Percentiles rank a stretch among this genome's conserved stretches.
phyloP scores from a whole-genome alignment of 2,888 invertebrate genomes.

The Epsilonema sp. region DNA sequence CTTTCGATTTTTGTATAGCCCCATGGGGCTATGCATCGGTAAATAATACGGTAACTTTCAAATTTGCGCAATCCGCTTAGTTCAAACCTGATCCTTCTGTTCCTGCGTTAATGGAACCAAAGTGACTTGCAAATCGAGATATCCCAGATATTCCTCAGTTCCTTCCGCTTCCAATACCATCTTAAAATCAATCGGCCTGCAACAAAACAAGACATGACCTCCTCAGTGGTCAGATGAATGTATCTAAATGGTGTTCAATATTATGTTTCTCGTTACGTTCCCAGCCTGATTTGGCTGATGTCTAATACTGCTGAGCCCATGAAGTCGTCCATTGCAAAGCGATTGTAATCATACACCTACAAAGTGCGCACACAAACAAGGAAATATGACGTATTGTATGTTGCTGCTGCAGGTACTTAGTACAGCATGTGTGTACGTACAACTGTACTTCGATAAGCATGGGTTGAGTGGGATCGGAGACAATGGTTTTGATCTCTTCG shows the following conservation, averaged over 20 bases:
- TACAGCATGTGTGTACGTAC: too few relatives aligned
- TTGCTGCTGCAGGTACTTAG: too few relatives aligned
- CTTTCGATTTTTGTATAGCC: too few relatives aligned
- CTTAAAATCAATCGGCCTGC: conserved; percentile 45
- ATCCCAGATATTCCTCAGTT: conserved; percentile 50
- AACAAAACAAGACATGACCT: not conserved
- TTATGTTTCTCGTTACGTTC: too few relatives aligned
- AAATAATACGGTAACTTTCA: too few relatives aligned
- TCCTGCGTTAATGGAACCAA: conserved; percentile 80
- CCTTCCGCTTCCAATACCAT: conserved; percentile 58
- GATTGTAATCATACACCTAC: conserved; percentile 80
- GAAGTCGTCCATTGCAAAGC: conserved; percentile 82
- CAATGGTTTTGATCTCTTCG: conserved; percentile 72
- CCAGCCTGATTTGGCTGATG: conserved; percentile 34
- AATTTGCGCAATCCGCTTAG: too few relatives aligned
- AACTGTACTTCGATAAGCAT: conserved; percentile 52
- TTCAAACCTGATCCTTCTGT: conserved; percentile 38
- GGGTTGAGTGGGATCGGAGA: conserved; percentile 65
- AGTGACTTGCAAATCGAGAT: conserved; percentile 57
- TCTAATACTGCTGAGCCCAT: conserved; percentile 79
- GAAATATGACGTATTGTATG: too few relatives aligned
- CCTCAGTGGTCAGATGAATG: too few relatives aligned
- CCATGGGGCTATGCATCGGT: too few relatives aligned
- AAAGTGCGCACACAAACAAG: too few relatives aligned
- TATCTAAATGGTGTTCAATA: too few relatives aligned